Conservation (phyloP, 2,797 vertebrate species). For the Toxotes lorentzi region DNA sequence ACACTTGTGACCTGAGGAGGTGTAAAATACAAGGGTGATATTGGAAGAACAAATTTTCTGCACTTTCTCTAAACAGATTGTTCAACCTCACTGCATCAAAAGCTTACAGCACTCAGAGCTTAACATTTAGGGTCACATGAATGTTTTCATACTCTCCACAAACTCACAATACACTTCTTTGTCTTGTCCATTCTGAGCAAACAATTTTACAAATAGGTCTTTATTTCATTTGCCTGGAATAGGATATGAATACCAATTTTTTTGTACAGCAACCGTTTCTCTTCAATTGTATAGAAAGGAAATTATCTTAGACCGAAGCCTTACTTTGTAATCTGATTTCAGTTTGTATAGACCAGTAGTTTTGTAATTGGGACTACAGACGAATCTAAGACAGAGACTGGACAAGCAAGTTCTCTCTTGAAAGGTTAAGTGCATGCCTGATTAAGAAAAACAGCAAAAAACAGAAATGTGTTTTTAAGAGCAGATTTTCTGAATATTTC, state of each 20-base stretch:
- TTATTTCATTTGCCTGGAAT: neutral
- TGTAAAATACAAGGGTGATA: neutral
- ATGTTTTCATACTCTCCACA: neutral
- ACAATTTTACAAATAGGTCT: neutral
- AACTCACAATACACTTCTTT: neutral
- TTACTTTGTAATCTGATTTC: constrained; percentile 14
- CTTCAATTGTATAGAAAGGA: neutral
- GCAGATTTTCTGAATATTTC: constrained; percentile 2
- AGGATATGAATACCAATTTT: neutral
- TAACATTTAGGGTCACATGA: neutral
- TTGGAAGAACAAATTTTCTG: neutral
- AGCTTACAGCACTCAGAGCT: neutral
- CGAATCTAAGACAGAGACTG: constrained; percentile 18
- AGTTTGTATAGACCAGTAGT: neutral
- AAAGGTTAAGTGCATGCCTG: constrained; percentile 22
- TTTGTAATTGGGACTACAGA: constrained; percentile 13
- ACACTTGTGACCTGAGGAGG: neutral
- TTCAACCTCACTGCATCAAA: neutral
- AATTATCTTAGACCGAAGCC: neutral
- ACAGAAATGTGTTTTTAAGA: constrained; percentile 18
- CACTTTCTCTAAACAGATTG: neutral
- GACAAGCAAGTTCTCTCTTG: constrained; percentile 22
- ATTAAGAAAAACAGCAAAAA: constrained; percentile 2
- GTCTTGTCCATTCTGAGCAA: neutral
- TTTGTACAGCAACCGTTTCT: too few relatives aligned